A percentile compares a stretch with the other conserved stretches of the same genome.
These are phyloP conservation scores for Drosophila pseudotakahashii DNA, from an alignment of 2,888 invertebrate genomes.

Conservation along the genomic window DNA sequence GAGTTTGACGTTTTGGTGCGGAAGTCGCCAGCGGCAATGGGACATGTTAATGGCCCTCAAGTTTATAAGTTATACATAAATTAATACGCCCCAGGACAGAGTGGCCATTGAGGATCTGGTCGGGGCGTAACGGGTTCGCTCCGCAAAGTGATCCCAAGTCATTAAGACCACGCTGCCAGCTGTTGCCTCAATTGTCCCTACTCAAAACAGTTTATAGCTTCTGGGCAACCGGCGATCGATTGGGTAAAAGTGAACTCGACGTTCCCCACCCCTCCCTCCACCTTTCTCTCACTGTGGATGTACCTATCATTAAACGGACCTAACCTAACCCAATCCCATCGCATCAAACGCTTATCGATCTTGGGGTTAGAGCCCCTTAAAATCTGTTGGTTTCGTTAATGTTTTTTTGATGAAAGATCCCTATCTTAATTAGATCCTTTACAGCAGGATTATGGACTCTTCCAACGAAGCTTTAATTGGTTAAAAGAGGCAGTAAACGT, in stretches of 20 bases:
- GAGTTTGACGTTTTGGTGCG: constrained; percentile 58
- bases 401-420: constrained; percentile 35
- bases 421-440: constrained; percentile 40
- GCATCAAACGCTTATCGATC: constrained; percentile 56
- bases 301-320: constrained; percentile 30
- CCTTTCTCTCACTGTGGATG: constrained; percentile 18
- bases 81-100: constrained; percentile 42
- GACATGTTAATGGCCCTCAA: constrained; percentile 74
- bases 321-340: constrained; percentile 43
- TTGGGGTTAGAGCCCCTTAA: constrained; percentile 48
- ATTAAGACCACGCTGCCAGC: constrained; percentile 54
- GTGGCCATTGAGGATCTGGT: constrained; percentile 47
- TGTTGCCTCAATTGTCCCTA: constrained; percentile 61
- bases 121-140: constrained; percentile 32
- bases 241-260: constrained; percentile 28
- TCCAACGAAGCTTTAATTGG: constrained; percentile 27
- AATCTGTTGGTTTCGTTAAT: constrained; percentile 40
- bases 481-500: constrained; percentile 9
- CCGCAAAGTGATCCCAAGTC: constrained; percentile 31
- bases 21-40: constrained; percentile 67
- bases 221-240: constrained; percentile 26
- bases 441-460: constrained; percentile 25
- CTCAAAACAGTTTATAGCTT: constrained; percentile 62
- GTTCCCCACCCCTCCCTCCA: constrained; percentile 11
- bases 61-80: constrained; percentile 68